phyloP scores from a whole-genome alignment of 1,140 invertebrate genomes.

The Neuroterus valhalla region DNA sequence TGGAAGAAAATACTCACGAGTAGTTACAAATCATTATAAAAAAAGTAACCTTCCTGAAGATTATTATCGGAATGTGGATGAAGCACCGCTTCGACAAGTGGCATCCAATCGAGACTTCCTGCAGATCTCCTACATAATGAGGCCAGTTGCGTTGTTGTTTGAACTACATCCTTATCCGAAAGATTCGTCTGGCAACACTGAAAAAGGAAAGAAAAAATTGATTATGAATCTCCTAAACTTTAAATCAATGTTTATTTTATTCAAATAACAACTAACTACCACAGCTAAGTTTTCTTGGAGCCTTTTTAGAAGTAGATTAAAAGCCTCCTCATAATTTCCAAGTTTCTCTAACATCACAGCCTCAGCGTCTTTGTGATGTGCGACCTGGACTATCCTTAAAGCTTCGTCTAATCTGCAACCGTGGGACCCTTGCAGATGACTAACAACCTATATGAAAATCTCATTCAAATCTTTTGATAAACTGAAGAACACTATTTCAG shows the following conservation, averaged over 20 bases:
- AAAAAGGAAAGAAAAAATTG: constrained; percentile 30
- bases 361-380: constrained; percentile 66
- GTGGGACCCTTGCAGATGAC: constrained; percentile 65
- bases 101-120: constrained; percentile 71
- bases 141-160: constrained; percentile 61
- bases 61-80: constrained; percentile 59
- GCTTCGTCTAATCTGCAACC: constrained; percentile 69
- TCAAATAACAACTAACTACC: constrained; percentile 46
- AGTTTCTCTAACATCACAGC: constrained; percentile 71
- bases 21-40: constrained; percentile 19
- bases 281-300: constrained; percentile 59
- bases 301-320: constrained; percentile 64
- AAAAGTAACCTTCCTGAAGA: constrained; percentile 57
- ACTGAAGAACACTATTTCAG: constrained; percentile 1
- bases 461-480: constrained; percentile 1
- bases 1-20: no score
- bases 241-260: no score
- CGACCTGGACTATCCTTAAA: constrained; percentile 64
- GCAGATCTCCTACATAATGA: constrained; percentile 69
- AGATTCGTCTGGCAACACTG: constrained; percentile 48
- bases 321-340: constrained; percentile 71
- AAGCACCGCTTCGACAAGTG: constrained; percentile 67
- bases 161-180: constrained; percentile 60
- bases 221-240: no score
- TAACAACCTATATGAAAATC: constrained; percentile 56